Evolutionary conservation across 2,888 invertebrate genomes (phyloP).

Genomic region (Cephus runcator): DNA sequence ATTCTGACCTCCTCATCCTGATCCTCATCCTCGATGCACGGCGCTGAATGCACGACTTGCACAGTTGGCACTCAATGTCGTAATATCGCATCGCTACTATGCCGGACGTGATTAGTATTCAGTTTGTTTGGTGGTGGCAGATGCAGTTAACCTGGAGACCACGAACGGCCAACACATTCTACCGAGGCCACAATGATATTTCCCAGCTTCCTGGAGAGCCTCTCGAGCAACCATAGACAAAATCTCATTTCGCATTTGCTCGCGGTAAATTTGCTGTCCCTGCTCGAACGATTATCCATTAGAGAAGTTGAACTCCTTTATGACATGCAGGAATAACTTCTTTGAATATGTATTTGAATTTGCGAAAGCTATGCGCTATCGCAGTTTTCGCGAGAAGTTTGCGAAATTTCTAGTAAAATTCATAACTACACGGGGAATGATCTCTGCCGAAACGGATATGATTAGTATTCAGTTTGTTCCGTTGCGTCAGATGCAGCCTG

Average conservation of each 20-base stretch:
- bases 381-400: neutral
- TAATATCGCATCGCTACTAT: conserved; percentile 27
- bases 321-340: neutral
- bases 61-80: conserved; percentile 43
- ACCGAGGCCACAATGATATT: neutral
- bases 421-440: neutral
- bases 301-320: neutral
- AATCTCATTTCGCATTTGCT: neutral
- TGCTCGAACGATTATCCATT: neutral
- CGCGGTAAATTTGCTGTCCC: neutral
- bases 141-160: conserved; percentile 51
- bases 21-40: neutral
- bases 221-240: neutral
- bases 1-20: neutral
- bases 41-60: conserved; percentile 18
- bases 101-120: conserved; percentile 58
- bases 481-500: neutral
- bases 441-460: neutral
- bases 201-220: neutral
- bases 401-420: neutral
- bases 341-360: neutral
- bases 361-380: too few relatives aligned
- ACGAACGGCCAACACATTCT: conserved; percentile 43
- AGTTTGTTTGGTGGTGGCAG: conserved; percentile 56
- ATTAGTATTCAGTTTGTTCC: conserved; percentile 4